phyloP scores from a whole-genome alignment of 2,113 vertebrate genomes.

The Tenrec ecaudatus region DNA sequence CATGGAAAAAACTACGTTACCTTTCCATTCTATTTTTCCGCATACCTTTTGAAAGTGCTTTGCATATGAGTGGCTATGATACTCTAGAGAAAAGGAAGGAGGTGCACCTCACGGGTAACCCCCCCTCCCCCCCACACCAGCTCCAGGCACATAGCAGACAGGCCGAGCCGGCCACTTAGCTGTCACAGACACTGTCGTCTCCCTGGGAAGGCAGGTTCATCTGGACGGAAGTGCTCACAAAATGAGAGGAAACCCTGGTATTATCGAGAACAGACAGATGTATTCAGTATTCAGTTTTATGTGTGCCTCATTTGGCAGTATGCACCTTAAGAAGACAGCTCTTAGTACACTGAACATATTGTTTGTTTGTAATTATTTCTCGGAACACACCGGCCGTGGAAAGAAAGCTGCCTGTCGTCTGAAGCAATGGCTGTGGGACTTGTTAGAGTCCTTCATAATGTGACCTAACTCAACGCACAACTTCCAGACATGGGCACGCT shows the following conservation, averaged over 20 bases:
- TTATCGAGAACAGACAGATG: not conserved
- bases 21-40: too few relatives aligned
- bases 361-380: not conserved
- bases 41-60: too few relatives aligned
- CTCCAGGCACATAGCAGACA: fast-evolving
- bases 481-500: not conserved
- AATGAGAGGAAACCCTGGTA: not conserved
- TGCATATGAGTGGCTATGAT: too few relatives aligned
- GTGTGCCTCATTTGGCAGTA: not conserved
- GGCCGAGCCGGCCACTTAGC: not conserved
- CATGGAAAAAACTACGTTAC: too few relatives aligned
- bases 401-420: not conserved
- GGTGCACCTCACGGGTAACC: not conserved
- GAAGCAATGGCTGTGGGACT: not conserved
- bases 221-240: not conserved
- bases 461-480: not conserved
- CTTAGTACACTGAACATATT: not conserved
- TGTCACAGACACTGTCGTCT: not conserved
- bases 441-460: not conserved
- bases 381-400: not conserved
- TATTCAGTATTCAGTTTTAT: not conserved
- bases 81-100: not conserved
- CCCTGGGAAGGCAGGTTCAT: not conserved
- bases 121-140: too few relatives aligned
- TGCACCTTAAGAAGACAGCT: not conserved